These are phyloP conservation scores for Neoscelio sp. DNA, from an alignment of 2,888 invertebrate genomes.

Conservation along the genomic window DNA sequence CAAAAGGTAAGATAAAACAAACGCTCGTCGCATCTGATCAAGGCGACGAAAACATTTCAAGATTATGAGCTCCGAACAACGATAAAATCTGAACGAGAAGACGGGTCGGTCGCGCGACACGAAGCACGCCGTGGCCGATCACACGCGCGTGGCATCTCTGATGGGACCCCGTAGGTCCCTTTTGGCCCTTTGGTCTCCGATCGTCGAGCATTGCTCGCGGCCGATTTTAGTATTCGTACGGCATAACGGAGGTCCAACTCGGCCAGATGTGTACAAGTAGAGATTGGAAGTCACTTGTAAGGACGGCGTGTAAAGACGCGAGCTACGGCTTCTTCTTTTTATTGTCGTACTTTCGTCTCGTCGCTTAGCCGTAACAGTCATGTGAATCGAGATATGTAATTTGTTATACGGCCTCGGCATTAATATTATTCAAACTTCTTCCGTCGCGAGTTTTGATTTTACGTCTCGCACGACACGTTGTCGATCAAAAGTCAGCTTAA, in stretches of 20 bases:
- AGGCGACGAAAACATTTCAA: conserved; percentile 80
- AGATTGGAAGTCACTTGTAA: conserved; percentile 60
- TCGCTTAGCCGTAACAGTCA: conserved; percentile 41
- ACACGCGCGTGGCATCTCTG: conserved; percentile 79
- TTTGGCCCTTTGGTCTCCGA: conserved; percentile 32
- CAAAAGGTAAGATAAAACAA: conserved; percentile 40
- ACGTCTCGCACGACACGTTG: conserved; percentile 23
- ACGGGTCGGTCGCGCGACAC: conserved; percentile 78
- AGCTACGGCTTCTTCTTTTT: conserved; percentile 34
- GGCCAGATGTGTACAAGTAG: conserved; percentile 61
- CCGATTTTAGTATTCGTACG: conserved; percentile 62
- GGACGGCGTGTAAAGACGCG: conserved; percentile 57
- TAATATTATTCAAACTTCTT: conserved; percentile 41
- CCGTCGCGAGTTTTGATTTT: conserved; percentile 16
- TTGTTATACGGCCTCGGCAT: conserved; percentile 30
- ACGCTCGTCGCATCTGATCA: conserved; percentile 74
- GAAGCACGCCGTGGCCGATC: conserved; percentile 77
- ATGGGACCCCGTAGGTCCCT: conserved; percentile 69
- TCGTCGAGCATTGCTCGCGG: conserved; percentile 46
- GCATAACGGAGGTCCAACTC: conserved; percentile 55
- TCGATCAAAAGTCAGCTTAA: conserved; percentile 1
- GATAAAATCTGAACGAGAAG: conserved; percentile 76
- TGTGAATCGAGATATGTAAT: conserved; percentile 18
- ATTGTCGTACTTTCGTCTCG: conserved; percentile 50
- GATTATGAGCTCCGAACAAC: conserved; percentile 76